Evolutionary conservation across 2,113 vertebrate genomes (phyloP), one percentile per base, ranked within the genome.

Genomic region (Rhinogobius similis): DNA sequence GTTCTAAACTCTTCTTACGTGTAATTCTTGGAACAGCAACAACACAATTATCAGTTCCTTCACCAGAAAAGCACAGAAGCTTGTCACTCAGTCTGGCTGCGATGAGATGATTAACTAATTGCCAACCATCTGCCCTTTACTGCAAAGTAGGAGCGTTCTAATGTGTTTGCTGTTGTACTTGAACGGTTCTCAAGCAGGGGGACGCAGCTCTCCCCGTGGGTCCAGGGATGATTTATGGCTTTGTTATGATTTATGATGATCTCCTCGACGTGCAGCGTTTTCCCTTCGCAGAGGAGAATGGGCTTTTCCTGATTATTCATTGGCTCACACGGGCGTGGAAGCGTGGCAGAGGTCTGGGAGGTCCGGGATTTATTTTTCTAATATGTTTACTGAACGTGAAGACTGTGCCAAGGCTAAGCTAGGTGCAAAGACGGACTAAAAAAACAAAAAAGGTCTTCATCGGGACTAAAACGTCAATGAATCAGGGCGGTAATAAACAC

Each of bases 101-200:
- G 21, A 46, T 46, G 23, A 46, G 16, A 44, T 65, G 63, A 44
- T 65, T 65, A 65, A 65, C 41, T 65, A 65, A 65, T 65, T 65
- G 43, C 24, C 10, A 65, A 46, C 63, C 63, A 65, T 65, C 63
- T 65, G 63, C 39, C 43, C 63, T 44, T 65, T 26, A 44, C 41
- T 65, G 41, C 41, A 29, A 65, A 64, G 26, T 18, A 27, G 24
- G 41, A 11, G 24, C 41, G 24, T 43, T 46, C 12, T 65, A 46
- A 65, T 65, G 24, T 65, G 41, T 46, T 65, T 65, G 41, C n/a
- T 44, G 24, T 46, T 44, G 26, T 65, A 46, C 13, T 27, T 23
- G 41, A 27, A 24, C 44, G 63, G 14, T 65, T 65, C 63, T 44
- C 63, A 65, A 65, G 39, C 63, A 18, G 63, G 52, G 63, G 63